A percentile compares a stretch with the other conserved stretches of the same genome.
phyloP scores from a whole-genome alignment of 2,888 invertebrate species.

The Emmelina monodactyla region DNA sequence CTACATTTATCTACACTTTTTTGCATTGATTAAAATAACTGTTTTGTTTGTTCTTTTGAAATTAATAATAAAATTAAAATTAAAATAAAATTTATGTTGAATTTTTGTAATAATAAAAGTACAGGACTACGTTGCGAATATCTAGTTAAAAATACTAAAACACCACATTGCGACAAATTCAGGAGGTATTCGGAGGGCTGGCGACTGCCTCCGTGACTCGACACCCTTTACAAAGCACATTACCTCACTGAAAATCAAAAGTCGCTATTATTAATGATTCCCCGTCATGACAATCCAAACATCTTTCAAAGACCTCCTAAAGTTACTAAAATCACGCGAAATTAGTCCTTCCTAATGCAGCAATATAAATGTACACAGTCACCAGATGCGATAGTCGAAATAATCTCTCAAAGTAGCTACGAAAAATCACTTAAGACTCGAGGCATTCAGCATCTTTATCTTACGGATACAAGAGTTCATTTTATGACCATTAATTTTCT shows the following conservation, averaged over 20 bases:
- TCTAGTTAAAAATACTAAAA: constrained; percentile 59
- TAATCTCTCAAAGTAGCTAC: constrained; percentile 52
- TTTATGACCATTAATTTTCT: constrained; percentile 66
- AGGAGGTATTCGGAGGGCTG: constrained; percentile 54
- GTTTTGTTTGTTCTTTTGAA: too few species aligned
- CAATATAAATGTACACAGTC: constrained; percentile 49
- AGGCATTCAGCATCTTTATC: constrained; percentile 63
- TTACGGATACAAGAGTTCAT: constrained; percentile 64
- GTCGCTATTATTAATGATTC: constrained; percentile 62
- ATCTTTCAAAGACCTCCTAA: constrained; percentile 43
- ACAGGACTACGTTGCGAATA: too few species aligned
- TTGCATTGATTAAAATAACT: too few species aligned
- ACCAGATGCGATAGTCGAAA: constrained; percentile 52
- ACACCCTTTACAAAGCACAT: constrained; percentile 53
- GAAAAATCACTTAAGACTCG: constrained; percentile 62
- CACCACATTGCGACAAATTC: constrained; percentile 60
- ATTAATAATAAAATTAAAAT: too few species aligned
- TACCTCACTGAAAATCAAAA: constrained; percentile 63
- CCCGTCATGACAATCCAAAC: constrained; percentile 60
- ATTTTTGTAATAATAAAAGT: too few species aligned
- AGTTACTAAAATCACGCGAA: constrained; percentile 45
- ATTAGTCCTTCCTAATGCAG: constrained; percentile 30
- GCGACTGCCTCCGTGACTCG: constrained; percentile 42
- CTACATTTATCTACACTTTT: too few species aligned
- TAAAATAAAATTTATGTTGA: too few species aligned